Base-by-base conservation (phyloP, 2,888 invertebrate genomes). In the Pristionchus mayeri region DNA sequence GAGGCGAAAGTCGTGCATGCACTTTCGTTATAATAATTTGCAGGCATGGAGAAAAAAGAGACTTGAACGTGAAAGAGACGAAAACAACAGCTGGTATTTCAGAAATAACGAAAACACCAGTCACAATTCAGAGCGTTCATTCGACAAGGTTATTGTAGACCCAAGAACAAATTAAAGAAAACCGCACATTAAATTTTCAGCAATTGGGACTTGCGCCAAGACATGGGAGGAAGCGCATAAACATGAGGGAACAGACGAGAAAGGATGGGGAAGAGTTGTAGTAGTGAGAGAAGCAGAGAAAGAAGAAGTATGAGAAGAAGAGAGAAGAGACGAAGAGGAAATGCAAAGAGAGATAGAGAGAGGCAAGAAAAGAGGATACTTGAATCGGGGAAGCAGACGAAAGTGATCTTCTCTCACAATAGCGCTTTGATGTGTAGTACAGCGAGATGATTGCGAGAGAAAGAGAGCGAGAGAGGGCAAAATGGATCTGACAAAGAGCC, bases 181-280 rank as follows among this genome's bases (percentile, higher is more conserved):
- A n/a, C n/a, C n/a, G n/a, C n/a, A n/a, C n/a, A n/a, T n/a, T n/a
- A n/a, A n/a, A n/a, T n/a, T n/a, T n/a, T n/a, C n/a, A n/a, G n/a
- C n/a, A n/a, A n/a, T n/a, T n/a, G n/a, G n/a, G n/a, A n/a, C n/a
- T n/a, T n/a, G n/a, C n/a, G n/a, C n/a, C n/a, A n/a, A n/a, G n/a
- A n/a, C n/a, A n/a, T n/a, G 24, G 44, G 44, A n/a, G 63, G 63
- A 34, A 63, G 71, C 24, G 71, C 71, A 44, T 44, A 71, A 71
- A 71, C 40, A 71, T 11, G 40, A 71, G 67, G 27, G n/a, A n/a
- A 24, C n/a, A 57, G 60, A 34, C 63, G 13, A 34, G 34, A 34
- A 27, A 18, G 37, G 24, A 18, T 3, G 71, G 6, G 4, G 54
- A n/a, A 54, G 54, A 54, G 54, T 54, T 54, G n/a, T 4, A 13